phyloP scores from a whole-genome alignment of 2,888 invertebrate genomes.

The Agrochola lychnidis region DNA sequence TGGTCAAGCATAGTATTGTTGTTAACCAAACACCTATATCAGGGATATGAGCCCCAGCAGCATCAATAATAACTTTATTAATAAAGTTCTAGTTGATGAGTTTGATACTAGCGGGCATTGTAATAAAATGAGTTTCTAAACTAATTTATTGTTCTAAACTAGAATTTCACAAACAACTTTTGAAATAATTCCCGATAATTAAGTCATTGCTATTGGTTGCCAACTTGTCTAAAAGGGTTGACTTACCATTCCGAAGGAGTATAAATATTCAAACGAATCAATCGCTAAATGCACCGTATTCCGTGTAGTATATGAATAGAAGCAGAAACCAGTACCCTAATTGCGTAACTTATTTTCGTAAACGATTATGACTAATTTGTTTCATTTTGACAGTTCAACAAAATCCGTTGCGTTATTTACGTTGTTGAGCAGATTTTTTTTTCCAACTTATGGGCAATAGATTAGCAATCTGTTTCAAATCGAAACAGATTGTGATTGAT shows the following conservation, averaged over 20 bases:
- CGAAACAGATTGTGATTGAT: too few species aligned
- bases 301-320: neutral
- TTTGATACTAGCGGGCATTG: conserved; percentile 17
- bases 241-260: neutral
- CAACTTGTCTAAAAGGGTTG: neutral
- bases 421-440: too few species aligned
- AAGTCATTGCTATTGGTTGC: neutral
- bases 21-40: neutral
- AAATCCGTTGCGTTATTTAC: too few species aligned
- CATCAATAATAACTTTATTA: conserved; percentile 24
- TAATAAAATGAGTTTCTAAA: conserved; percentile 28
- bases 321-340: neutral
- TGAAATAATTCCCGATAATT: neutral
- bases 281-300: conserved; percentile 6
- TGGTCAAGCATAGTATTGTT: neutral
- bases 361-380: too few species aligned
- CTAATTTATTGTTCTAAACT: conserved; percentile 8
- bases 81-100: conserved; percentile 18
- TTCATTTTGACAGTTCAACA: too few species aligned
- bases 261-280: conserved; percentile 19
- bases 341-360: too few species aligned
- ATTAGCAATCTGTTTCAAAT: too few species aligned
- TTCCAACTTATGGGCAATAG: too few species aligned
- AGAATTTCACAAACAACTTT: neutral
- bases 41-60: neutral